Conservation (phyloP, 2,888 invertebrate genomes). For the Hofmannophila pseudospretella region DNA sequence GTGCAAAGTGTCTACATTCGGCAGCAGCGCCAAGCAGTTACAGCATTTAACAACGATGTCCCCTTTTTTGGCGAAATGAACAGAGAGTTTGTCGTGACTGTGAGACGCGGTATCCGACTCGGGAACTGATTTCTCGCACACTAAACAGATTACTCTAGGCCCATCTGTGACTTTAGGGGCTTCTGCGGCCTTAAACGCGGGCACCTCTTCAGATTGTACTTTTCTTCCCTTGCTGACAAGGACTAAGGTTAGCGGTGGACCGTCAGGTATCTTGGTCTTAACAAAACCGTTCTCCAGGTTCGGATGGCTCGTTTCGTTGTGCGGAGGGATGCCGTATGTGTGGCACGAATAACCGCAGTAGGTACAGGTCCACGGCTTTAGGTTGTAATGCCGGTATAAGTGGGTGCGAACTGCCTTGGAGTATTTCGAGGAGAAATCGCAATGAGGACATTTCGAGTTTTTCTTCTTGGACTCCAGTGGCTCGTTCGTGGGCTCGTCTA, state of each 20-base stretch:
- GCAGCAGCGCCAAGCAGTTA: slow-evolving; percentile 49
- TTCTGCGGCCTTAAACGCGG: background rate
- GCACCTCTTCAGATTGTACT: slow-evolving; percentile 3
- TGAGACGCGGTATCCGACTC: slow-evolving; percentile 30
- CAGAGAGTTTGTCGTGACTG: slow-evolving; percentile 29
- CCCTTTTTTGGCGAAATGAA: slow-evolving; percentile 45
- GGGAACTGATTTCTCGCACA: slow-evolving; percentile 40
- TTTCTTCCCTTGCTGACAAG: slow-evolving; percentile 5
- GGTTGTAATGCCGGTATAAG: slow-evolving; percentile 59
- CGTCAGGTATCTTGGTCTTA: slow-evolving; percentile 23
- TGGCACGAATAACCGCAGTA: slow-evolving; percentile 49
- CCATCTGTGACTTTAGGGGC: slow-evolving; percentile 5
- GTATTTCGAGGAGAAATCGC: slow-evolving; percentile 29
- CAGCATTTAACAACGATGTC: slow-evolving; percentile 63
- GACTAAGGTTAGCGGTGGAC: slow-evolving; percentile 15
- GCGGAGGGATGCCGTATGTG: slow-evolving; percentile 36
- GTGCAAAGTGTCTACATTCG: slow-evolving; percentile 34
- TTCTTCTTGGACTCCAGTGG: slow-evolving; percentile 12
- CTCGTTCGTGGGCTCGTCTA: slow-evolving; percentile 30
- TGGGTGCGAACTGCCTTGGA: slow-evolving; percentile 48
- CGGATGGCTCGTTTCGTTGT: slow-evolving; percentile 43
- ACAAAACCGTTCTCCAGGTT: slow-evolving; percentile 17
- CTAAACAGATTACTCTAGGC: slow-evolving; percentile 37
- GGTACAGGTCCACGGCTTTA: slow-evolving; percentile 59
- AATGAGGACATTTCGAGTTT: slow-evolving; percentile 40